Percentiles rank a stretch among this genome's conserved stretches.
Conservation (phyloP, 2,113 vertebrate species). For the Sylvilagus bachmani region DNA sequence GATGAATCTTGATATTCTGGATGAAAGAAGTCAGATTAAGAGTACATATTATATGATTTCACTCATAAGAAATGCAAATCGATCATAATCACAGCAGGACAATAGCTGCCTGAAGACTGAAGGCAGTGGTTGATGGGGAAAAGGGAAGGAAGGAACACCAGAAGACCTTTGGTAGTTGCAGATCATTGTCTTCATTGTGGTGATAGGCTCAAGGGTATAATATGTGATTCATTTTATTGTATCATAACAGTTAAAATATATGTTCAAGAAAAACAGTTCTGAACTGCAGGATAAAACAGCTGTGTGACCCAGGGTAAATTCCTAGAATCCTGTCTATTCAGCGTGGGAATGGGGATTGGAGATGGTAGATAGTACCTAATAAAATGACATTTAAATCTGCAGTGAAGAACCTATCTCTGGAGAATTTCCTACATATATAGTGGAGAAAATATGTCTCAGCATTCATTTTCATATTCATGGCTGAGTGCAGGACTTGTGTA, state of each 20-base stretch:
- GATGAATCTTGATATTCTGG: conserved; percentile 3
- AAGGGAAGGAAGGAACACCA: neutral
- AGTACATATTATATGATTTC: neutral
- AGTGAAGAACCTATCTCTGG: neutral
- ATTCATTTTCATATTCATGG: conserved; percentile 34
- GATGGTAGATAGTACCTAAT: neutral
- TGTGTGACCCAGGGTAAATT: neutral
- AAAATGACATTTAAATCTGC: neutral
- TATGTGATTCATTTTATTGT: neutral
- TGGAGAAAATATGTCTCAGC: neutral
- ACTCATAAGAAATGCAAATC: neutral
- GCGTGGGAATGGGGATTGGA: neutral
- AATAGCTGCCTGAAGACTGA: neutral
- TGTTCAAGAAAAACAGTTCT: conserved; percentile 27
- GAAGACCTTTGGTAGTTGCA: neutral
- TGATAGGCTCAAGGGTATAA: neutral
- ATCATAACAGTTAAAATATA: neutral
- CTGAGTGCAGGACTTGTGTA: neutral
- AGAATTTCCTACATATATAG: neutral
- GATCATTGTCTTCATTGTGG: neutral
- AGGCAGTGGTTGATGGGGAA: neutral
- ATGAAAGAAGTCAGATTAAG: conserved; percentile 28
- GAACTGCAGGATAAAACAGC: neutral
- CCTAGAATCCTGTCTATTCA: neutral
- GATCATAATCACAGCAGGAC: neutral